These are phyloP conservation scores for Notarius lentiginosus DNA, from an alignment of 2,113 vertebrate genomes.

Conservation along the genomic window DNA sequence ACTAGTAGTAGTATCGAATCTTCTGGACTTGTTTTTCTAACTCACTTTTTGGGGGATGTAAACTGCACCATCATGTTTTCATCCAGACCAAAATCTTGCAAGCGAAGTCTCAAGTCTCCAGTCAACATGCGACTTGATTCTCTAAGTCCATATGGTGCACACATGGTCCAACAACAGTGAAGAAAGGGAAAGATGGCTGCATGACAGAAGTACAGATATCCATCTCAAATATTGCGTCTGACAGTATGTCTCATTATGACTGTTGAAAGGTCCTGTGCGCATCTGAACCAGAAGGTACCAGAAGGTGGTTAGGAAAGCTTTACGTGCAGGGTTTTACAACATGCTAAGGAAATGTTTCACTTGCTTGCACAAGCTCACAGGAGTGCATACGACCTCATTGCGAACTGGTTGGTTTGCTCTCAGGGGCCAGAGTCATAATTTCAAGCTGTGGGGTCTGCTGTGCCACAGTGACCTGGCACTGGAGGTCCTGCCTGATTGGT, in stretches of 20 bases:
- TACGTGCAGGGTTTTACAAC: not conserved
- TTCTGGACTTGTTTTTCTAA: not conserved
- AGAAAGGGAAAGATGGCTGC: not conserved
- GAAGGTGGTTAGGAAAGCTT: not conserved
- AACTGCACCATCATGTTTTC: not conserved
- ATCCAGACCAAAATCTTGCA: not conserved
- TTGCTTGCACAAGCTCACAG: not conserved
- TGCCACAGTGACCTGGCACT: not conserved
- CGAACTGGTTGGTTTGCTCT: not conserved
- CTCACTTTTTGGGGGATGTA: not conserved
- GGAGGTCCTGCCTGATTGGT: not conserved
- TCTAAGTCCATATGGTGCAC: not conserved
- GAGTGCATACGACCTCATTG: not conserved
- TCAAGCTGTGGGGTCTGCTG: slow-evolving; percentile 6
- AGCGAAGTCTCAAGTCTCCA: not conserved
- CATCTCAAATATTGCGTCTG: not conserved
- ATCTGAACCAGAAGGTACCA: not conserved
- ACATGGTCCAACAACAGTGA: not conserved
- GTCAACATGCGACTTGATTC: not conserved
- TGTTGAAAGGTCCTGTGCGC: not conserved
- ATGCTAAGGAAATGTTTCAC: not conserved
- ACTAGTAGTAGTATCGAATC: no score
- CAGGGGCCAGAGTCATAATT: not conserved
- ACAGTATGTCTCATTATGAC: not conserved
- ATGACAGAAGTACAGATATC: not conserved